A percentile compares a stretch with the other conserved stretches of the same genome.
phyloP scores from a whole-genome alignment of 2,888 invertebrate genomes.

The Apodemia duryi region DNA sequence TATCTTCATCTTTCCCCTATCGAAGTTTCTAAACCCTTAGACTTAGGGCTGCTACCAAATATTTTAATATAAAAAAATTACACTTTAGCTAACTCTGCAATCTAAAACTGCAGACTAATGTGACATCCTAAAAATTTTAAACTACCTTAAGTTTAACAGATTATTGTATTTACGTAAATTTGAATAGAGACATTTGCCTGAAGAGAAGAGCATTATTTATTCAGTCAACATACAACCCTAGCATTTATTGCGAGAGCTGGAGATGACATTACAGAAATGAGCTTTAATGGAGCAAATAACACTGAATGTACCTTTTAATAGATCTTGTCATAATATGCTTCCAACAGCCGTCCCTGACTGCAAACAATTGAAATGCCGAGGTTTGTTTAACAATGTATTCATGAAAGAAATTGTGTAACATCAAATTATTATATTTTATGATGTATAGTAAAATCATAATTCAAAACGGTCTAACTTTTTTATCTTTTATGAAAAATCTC shows the following conservation, averaged over 20 bases:
- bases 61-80: no score
- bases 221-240: background rate
- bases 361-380: conserved; percentile 3
- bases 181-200: background rate
- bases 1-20: no score
- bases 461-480: no score
- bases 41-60: no score
- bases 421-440: no score
- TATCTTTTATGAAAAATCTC: no score
- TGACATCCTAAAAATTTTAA: background rate
- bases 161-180: background rate
- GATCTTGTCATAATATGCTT: background rate
- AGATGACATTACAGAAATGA: conserved; percentile 10
- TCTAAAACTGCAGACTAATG: background rate
- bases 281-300: conserved; percentile 11
- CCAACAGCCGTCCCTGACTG: background rate
- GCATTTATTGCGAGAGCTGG: conserved; percentile 13
- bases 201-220: conserved; percentile 1
- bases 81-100: no score
- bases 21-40: no score
- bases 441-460: no score
- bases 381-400: no score
- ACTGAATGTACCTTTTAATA: conserved; percentile 10
- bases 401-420: no score
- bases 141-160: background rate